These are phyloP conservation scores for Eulemur coronatus DNA, from an alignment of 2,797 vertebrate genomes.

Conservation along the genomic window DNA sequence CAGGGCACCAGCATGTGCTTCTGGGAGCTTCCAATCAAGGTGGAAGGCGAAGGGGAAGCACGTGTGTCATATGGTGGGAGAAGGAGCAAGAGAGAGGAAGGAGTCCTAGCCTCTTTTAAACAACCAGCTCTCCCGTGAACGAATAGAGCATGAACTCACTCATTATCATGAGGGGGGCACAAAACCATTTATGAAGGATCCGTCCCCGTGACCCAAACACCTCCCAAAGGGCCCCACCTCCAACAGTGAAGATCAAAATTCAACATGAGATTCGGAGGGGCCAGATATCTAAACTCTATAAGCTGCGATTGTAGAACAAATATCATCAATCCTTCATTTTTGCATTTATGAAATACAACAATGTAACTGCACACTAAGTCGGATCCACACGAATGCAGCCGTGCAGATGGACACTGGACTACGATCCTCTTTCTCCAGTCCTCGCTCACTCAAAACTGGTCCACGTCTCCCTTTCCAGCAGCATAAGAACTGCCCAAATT, in stretches of 20 bases:
- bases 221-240: neutral
- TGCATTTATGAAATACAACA: neutral
- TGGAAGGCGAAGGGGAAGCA: neutral
- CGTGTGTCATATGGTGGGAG: neutral
- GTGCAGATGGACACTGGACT: accelerated
- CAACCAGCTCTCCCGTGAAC: neutral
- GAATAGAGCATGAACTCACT: neutral
- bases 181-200: neutral
- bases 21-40: neutral
- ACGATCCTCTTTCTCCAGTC: neutral
- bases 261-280: neutral
- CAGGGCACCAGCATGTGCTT: neutral
- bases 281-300: neutral
- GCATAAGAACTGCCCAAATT: neutral
- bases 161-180: neutral
- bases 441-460: neutral
- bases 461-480: neutral
- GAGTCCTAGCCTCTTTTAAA: neutral
- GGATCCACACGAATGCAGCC: accelerated
- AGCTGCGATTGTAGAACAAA: neutral
- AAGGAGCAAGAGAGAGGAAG: neutral
- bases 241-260: neutral
- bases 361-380: accelerated
- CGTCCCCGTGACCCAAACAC: neutral
- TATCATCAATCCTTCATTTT: neutral